Base-by-base conservation (phyloP, 1,140 invertebrate species). In the Drosophila orena region DNA sequence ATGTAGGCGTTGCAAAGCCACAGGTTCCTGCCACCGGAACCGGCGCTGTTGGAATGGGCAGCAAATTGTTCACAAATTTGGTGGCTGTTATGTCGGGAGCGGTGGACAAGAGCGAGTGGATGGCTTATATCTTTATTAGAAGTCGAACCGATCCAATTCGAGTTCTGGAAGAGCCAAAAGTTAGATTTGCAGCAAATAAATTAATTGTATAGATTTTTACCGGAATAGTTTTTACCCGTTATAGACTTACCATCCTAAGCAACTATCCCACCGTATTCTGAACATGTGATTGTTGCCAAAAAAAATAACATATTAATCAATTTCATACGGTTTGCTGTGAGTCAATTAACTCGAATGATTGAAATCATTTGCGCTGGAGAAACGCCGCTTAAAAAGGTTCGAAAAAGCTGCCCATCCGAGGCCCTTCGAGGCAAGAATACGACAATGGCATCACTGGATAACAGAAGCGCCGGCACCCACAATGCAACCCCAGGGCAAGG, bases 291-390 rank as follows among this genome's bases (percentile, higher is more conserved):
- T n/a, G 7, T 24, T 44, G 38, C 11, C 37, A 50, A n/a, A 38
- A 50, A 61, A 42, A 54, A 66, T 66, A 64, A 54, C 54, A 84
- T 83, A 76, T 83, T 86, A 86, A 86, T 86, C 64, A 81, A 77
- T 75, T 79, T 83, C 66, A 59, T 70, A 56, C 70, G 52, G 66
- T 37, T 49, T 24, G 53, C 40, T 42, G 68, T 40, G 58, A 62
- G 42, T 56, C 43, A 72, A 88, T 83, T 78, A 83, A 77, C 66
- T 55, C 79, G 57, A 81, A 70, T 79, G 79, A 79, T 81, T 88
- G 79, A 72, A 69, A 58, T 60, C 27, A 56, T 52, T 68, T 76
- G 70, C 66, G 47, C 47, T 52, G 35, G 40, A 69, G 59, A 53
- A 59, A 54, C 50, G 65, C 79, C 58, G 76, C 83, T 88, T 86